Conservation (phyloP, 2,797 vertebrate genomes). For the Telmatherina bonti region DNA sequence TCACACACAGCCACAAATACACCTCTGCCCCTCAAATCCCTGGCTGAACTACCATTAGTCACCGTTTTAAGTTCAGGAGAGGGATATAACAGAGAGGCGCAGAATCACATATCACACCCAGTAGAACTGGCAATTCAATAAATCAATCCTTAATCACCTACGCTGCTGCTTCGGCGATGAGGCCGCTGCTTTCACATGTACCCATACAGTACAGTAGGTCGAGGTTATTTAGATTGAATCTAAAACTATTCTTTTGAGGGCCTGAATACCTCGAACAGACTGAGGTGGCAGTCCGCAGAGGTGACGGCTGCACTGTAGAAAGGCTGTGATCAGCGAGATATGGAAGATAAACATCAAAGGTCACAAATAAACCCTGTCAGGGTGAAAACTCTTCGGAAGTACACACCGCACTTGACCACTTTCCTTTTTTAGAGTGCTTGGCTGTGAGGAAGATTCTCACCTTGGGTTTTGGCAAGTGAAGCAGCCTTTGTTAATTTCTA, state of each 20-base stretch:
- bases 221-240: constrained; percentile 73
- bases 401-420: constrained; percentile 51
- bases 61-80: constrained; percentile 31
- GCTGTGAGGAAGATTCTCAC: constrained; percentile 67
- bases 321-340: constrained; percentile 64
- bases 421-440: constrained; percentile 43
- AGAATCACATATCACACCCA: constrained; percentile 41
- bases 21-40: constrained; percentile 50
- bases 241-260: constrained; percentile 56
- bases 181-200: constrained; percentile 11
- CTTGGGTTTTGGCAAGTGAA: constrained; percentile 79
- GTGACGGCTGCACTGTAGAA: constrained; percentile 40
- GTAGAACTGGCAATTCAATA: constrained; percentile 41
- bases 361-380: constrained; percentile 64
- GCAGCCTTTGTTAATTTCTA: constrained; percentile 83
- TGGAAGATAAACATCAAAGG: constrained; percentile 72
- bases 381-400: constrained; percentile 54
- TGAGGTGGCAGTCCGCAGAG: constrained; percentile 36
- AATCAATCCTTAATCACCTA: constrained; percentile 53
- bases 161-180: constrained; percentile 9
- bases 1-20: constrained; percentile 39
- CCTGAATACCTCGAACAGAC: constrained; percentile 46
- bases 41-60: constrained; percentile 50
- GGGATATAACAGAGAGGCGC: constrained; percentile 34
- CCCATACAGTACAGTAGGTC: constrained; percentile 15